Base-by-base conservation (phyloP, 2,888 invertebrate species). In the Eudemis profundana region DNA sequence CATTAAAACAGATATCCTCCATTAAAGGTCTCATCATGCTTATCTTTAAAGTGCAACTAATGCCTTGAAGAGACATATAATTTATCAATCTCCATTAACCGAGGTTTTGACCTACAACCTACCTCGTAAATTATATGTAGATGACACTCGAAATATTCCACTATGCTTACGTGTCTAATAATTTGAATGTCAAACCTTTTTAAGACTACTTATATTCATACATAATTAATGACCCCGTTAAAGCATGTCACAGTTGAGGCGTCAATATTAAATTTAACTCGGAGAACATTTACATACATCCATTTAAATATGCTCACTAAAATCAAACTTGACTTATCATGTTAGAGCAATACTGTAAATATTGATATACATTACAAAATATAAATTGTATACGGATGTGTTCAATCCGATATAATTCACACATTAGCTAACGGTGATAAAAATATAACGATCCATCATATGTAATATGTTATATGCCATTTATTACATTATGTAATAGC, bases 31-130 rank as follows among this genome's bases (percentile, higher is more conserved):
- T 21, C 44, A 46, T 46, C 50, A 17, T 17, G 33, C 19, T 44
- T 42, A 42, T 50, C 36, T 64, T 14, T 50, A 57, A 57, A 64
- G 57, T 56, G 63, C 50, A 57, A 17, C 54, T 54, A 40, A 54
- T 4, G 21, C 29, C 23, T 40, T 3, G 36, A 12, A 49, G 14
- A 49, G 40, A 56, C 33, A 15, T 12, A 27, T 23, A 15, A 12
- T n/a, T 36, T 17, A 42, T 50, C 40, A 21, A 40, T 42, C 42
- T 40, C 19, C 17, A 54, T 42, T 23, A 23, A 15, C n/a, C 23
- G 40, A 21, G 21, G 27, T 17, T 54, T 29, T 54, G 54, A 54
- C 42, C 54, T 42, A 38, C 27, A 42, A 53, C 38, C n/a, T 40
- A n/a, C n/a, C n/a, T 40, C 40, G 14, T 40, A 2, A 46, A 12